These are phyloP conservation scores for Guaruba guarouba DNA, from an alignment of 2,113 vertebrate genomes.

Conservation along the genomic window DNA sequence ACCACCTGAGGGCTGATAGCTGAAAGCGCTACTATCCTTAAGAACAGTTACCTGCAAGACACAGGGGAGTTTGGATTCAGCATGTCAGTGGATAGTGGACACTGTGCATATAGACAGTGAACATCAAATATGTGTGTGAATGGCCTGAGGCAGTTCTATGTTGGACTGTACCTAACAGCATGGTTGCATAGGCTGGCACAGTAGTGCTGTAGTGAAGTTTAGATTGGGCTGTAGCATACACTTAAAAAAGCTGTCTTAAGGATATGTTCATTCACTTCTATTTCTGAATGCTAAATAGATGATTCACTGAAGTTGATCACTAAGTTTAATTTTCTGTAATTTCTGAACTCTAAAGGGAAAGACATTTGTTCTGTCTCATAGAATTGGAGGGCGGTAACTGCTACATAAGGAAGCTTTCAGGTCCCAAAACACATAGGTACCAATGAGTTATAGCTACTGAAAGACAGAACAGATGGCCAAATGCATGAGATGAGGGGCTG, in stretches of 20 bases:
- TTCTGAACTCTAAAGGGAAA: background rate
- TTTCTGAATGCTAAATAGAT: background rate
- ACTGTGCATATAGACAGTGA: fast-evolving
- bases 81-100: background rate
- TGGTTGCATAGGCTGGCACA: background rate
- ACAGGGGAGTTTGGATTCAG: background rate
- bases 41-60: background rate
- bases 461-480: conserved; percentile 28
- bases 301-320: background rate
- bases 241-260: background rate
- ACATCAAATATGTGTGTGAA: fast-evolving
- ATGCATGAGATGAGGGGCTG: background rate
- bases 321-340: background rate
- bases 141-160: background rate
- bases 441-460: background rate
- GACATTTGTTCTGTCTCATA: background rate
- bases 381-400: background rate
- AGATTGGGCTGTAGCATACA: background rate
- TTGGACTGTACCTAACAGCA: background rate
- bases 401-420: background rate
- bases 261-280: background rate
- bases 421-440: background rate
- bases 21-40: background rate
- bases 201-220: background rate
- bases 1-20: background rate